Base-by-base conservation (phyloP, 2,888 invertebrate genomes). In the Isotomurus palustris region DNA sequence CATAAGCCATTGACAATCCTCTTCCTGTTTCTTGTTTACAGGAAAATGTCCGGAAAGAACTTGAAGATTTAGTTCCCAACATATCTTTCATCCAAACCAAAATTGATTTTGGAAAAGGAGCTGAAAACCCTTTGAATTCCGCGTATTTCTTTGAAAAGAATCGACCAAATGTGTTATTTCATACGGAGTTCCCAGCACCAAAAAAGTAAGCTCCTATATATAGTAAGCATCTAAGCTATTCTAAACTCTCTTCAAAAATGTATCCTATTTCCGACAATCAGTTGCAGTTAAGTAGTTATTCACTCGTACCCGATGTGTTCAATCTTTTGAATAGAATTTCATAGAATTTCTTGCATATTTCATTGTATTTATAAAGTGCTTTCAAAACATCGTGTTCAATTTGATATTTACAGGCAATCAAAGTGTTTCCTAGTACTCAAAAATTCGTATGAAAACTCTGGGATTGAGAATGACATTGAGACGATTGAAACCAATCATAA, bases 51-150 rank as follows among this genome's bases (percentile, higher is more conserved):
- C 28, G 35, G 3, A 32, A 60, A 2, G 64, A 64, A n/a, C 43
- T 64, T 21, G 22, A 24, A 12, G 19, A 25, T 1, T 38, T 51
- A 6, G 45, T 48, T 35, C 21, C 56, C 1, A 45, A 44, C 10
- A 50, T 64, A 1, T 35, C 22, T n/a, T 36, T 68, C 12, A 58
- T 68, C 12, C 1, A 29, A 14, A 55, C 58, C 3, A 58, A 53
- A 12, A 66, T 66, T n/a, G 60, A 68, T 38, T 68, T 47, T 50
- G 68, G 68, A 21, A 36, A 45, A 10, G 62, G 58, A 12, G 35
- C 45, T 1, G 43, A 47, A n/a, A 68, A 68, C 50, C 68, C 68
- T 2, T 48, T 68, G 27, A 60, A 53, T 40, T 21, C 38, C n/a
- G 66, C 56, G 1, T 29, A 51, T 3, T 66, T 62, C 21, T 67